Evolutionary conservation across 2,113 vertebrate species (phyloP).

Genomic region (Salvelinus fontinalis): DNA sequence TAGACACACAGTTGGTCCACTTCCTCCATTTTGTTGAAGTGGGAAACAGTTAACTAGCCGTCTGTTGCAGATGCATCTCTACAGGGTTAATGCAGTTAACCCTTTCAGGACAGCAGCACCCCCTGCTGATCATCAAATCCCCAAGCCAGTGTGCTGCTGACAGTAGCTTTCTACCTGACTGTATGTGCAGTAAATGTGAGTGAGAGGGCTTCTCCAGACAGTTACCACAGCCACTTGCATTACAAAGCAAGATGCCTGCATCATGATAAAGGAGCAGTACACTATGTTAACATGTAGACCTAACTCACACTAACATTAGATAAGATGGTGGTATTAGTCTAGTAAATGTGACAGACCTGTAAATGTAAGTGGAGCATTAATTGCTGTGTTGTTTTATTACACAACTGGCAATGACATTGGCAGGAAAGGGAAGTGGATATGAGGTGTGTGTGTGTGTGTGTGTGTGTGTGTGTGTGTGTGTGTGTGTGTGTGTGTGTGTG

Average conservation of each 20-base stretch:
- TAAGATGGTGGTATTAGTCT: too few species aligned
- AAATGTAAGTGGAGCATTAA: too few species aligned
- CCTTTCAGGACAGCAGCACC: not conserved
- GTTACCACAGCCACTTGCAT: not conserved
- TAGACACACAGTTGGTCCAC: too few species aligned
- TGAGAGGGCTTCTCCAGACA: not conserved
- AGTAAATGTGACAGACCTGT: too few species aligned
- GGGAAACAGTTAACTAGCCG: not conserved
- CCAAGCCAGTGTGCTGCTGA: not conserved
- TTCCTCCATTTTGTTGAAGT: not conserved
- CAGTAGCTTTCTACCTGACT: not conserved
- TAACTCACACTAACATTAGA: too few species aligned
- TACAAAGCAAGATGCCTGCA: not conserved
- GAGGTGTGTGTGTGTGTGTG: not conserved
- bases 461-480: too few species aligned
- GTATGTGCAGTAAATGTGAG: not conserved
- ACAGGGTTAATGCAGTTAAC: conserved; percentile 3
- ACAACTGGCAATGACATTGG: too few species aligned
- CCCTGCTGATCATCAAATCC: not conserved
- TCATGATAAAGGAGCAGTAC: too few species aligned
- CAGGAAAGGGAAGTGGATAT: not conserved
- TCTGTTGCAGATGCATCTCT: not conserved
- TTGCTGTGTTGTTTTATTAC: too few species aligned
- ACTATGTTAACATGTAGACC: too few species aligned
- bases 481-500: not conserved